Percentiles rank a stretch among this genome's conserved stretches.
Evolutionary conservation across 2,888 invertebrate species (phyloP).

Genomic region (Steinernema hermaphroditum): DNA sequence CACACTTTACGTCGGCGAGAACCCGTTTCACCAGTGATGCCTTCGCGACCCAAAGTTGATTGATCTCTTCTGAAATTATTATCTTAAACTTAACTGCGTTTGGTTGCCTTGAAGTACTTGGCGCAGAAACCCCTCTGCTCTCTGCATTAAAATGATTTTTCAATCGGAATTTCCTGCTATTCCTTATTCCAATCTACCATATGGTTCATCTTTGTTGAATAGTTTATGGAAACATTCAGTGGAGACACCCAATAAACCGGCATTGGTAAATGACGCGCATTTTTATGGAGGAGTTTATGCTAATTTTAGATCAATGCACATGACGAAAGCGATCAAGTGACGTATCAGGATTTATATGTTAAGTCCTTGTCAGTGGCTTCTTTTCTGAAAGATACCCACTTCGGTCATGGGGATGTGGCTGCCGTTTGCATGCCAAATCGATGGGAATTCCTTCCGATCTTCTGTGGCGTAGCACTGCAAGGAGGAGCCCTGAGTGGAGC

Average conservation of each 20-base stretch:
- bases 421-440: slow-evolving; percentile 42
- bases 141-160: too few relatives aligned
- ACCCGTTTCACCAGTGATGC: too few relatives aligned
- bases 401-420: slow-evolving; percentile 41
- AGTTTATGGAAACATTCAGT: slow-evolving; percentile 35
- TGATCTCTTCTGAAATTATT: too few relatives aligned
- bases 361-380: slow-evolving; percentile 31
- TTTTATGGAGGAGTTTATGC: not conserved
- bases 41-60: too few relatives aligned
- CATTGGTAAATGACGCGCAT: slow-evolving; percentile 15
- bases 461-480: slow-evolving; percentile 38
- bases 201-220: slow-evolving; percentile 24
- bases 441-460: slow-evolving; percentile 40
- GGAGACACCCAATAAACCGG: slow-evolving; percentile 29
- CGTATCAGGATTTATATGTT: slow-evolving; percentile 35
- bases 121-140: too few relatives aligned
- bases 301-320: slow-evolving; percentile 33
- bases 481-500: slow-evolving; percentile 52
- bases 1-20: too few relatives aligned
- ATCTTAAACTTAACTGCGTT: too few relatives aligned
- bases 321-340: slow-evolving; percentile 29
- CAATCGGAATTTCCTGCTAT: not conserved
- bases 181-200: slow-evolving; percentile 13
- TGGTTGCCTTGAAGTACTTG: too few relatives aligned
- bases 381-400: slow-evolving; percentile 22